Evolutionary conservation across 2,113 vertebrate genomes (phyloP).

Genomic region (Struthio camelus): DNA sequence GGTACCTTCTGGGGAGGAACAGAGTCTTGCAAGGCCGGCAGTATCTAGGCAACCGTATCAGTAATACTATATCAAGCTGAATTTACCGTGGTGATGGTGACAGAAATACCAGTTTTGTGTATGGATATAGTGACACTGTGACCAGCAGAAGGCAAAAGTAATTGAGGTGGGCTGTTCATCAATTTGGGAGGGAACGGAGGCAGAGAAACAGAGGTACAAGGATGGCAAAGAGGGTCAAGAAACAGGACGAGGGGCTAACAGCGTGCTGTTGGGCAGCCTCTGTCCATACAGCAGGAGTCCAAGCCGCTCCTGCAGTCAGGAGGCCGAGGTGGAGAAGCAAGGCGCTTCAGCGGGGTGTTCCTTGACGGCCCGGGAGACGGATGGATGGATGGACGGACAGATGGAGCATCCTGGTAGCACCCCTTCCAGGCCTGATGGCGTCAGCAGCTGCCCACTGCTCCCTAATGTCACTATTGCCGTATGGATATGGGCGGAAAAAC

Average conservation of each 20-base stretch:
- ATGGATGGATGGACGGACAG: fast-evolving
- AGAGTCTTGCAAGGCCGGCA: neutral
- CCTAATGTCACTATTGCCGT: neutral
- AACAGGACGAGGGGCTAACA: neutral
- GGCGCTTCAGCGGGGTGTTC: neutral
- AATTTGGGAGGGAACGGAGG: neutral
- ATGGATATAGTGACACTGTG: too few relatives aligned
- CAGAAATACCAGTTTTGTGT: neutral
- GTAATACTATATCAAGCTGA: neutral
- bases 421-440: neutral
- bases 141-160: too few relatives aligned
- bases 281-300: neutral
- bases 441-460: neutral
- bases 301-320: neutral
- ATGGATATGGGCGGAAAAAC: neutral
- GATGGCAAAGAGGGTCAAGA: too few relatives aligned
- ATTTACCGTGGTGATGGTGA: neutral
- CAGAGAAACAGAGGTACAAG: neutral
- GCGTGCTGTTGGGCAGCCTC: neutral
- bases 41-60: too few relatives aligned
- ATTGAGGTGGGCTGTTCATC: too few relatives aligned
- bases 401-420: neutral
- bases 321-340: neutral
- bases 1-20: neutral
- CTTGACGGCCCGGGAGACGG: too few relatives aligned